A percentile compares a stretch with the other conserved stretches of the same genome.
Evolutionary conservation across 1,140 invertebrate genomes (phyloP).

Genomic region (Anoplophora glabripennis): DNA sequence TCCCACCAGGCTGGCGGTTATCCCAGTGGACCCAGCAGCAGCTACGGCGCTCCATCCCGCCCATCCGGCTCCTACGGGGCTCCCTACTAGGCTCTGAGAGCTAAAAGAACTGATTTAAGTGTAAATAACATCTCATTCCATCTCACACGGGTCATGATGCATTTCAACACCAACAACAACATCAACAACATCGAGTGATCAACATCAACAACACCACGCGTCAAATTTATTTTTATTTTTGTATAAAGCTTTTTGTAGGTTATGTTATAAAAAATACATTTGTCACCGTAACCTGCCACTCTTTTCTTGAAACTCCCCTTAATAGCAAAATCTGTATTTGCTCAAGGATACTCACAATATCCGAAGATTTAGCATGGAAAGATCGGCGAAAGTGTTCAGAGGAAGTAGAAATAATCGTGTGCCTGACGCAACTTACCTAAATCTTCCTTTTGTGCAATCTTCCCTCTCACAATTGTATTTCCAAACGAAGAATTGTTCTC

Average conservation of each 20-base stretch:
- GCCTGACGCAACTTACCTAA: too few species aligned
- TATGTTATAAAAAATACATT: slow-evolving; percentile 52
- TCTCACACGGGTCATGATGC: slow-evolving; percentile 50
- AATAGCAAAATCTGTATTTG: too few species aligned
- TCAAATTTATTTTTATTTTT: slow-evolving; percentile 45
- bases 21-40: slow-evolving; percentile 45
- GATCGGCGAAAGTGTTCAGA: too few species aligned
- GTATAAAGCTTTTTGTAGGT: slow-evolving; percentile 51
- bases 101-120: slow-evolving; percentile 39
- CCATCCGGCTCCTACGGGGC: slow-evolving; percentile 62
- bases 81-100: slow-evolving; percentile 47
- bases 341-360: too few species aligned
- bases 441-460: too few species aligned
- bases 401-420: too few species aligned
- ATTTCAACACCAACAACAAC: slow-evolving; percentile 36
- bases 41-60: slow-evolving; percentile 37
- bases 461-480: too few species aligned
- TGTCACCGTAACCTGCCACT: slow-evolving; percentile 45
- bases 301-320: too few species aligned
- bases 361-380: too few species aligned
- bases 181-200: slow-evolving; percentile 33
- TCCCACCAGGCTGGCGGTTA: slow-evolving; percentile 44
- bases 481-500: too few species aligned
- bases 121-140: slow-evolving; percentile 37
- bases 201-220: slow-evolving; percentile 34